phyloP scores from a whole-genome alignment of 1,140 invertebrate species.

The Brachionus calyciflorus region DNA sequence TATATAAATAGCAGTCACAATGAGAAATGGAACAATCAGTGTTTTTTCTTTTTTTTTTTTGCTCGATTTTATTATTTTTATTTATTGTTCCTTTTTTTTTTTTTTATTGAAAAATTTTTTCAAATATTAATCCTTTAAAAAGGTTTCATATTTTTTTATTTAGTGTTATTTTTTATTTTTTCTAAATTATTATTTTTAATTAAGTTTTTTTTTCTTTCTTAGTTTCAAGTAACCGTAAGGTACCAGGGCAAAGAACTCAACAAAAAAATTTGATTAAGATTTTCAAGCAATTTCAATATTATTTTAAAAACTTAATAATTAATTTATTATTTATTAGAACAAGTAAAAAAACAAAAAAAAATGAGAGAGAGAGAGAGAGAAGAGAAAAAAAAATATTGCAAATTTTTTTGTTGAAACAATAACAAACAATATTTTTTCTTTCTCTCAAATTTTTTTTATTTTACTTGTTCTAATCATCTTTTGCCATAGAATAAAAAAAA shows the following conservation, averaged over 20 bases:
- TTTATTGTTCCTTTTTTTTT: too few relatives aligned
- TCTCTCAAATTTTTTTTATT: neutral
- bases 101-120: too few relatives aligned
- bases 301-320: constrained; percentile 40
- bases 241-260: neutral
- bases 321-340: too few relatives aligned
- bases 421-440: constrained; percentile 20
- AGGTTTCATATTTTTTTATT: too few relatives aligned
- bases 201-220: constrained; percentile 10
- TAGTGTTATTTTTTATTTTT: neutral
- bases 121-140: too few relatives aligned
- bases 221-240: constrained; percentile 17
- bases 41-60: too few relatives aligned
- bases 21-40: constrained; percentile 39
- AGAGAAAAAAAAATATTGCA: constrained; percentile 1
- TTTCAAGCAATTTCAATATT: constrained; percentile 30
- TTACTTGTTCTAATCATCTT: too few relatives aligned
- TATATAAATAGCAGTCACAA: neutral
- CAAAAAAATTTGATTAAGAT: constrained; percentile 9
- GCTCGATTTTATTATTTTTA: too few relatives aligned
- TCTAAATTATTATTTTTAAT: neutral
- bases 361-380: constrained; percentile 19
- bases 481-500: neutral
- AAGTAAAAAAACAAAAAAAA: too few relatives aligned
- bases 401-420: constrained; percentile 33